Conservation (phyloP, 53 echinoderm and acorn worm species). For the Crossaster papposus region DNA sequence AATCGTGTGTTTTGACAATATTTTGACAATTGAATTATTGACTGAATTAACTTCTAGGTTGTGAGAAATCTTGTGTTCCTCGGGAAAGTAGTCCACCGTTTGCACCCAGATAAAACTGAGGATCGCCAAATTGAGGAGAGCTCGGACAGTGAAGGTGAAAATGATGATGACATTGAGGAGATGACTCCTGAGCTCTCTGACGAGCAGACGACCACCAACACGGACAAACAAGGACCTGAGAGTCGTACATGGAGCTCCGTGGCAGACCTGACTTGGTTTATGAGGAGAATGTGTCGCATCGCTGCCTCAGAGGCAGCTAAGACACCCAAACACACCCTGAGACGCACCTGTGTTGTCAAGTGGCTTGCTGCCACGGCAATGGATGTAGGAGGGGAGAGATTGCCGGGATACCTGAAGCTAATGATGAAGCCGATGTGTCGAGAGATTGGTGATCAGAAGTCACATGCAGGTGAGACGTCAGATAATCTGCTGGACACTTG, state of each 20-base stretch:
- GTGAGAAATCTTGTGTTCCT: constrained; percentile 90
- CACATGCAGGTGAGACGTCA: constrained; percentile 73
- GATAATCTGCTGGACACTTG: neutral
- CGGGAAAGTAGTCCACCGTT: constrained; percentile 73
- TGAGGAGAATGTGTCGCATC: constrained; percentile 72
- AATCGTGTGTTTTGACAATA: neutral
- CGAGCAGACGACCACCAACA: neutral
- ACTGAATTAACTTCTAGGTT: constrained; percentile 55
- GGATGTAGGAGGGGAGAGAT: constrained; percentile 69
- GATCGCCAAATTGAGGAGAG: constrained; percentile 20
- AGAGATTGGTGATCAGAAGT: constrained; percentile 73
- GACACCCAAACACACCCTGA: constrained; percentile 68
- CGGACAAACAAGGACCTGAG: constrained; percentile 3
- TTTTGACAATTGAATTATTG: neutral
- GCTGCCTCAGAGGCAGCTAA: constrained; percentile 73
- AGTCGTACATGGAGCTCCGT: neutral
- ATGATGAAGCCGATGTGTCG: constrained; percentile 77
- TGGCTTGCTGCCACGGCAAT: constrained; percentile 86
- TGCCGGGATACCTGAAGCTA: constrained; percentile 63
- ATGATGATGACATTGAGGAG: constrained; percentile 30
- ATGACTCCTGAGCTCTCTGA: neutral
- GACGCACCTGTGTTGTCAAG: constrained; percentile 78
- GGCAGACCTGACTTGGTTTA: constrained; percentile 68
- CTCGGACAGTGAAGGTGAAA: constrained; percentile 34
- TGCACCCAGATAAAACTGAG: constrained; percentile 53